Base-by-base conservation (phyloP, 2,888 invertebrate species). In the Polydrusus cervinus region DNA sequence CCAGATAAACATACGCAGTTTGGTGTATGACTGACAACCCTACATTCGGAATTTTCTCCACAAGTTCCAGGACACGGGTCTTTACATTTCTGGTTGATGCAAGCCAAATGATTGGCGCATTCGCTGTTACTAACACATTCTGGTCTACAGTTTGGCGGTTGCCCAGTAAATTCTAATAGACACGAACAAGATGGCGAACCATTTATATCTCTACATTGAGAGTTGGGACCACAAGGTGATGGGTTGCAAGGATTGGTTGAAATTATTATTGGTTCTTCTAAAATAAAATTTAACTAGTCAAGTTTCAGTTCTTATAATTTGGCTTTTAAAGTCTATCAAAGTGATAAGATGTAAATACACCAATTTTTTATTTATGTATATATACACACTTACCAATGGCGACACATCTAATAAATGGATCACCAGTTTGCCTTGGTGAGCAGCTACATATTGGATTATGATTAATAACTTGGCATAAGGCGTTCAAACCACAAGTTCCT, bases 101-200 rank as follows among this genome's bases (percentile, higher is more conserved):
- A 95, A 25, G 94, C 92, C 82, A 90, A 90, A 82, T 92, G 90
- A 61, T 90, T 89, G 3, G 91, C 85, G 84, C 94, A 94, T 82
- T 94, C 93, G 10, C 92, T 91, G 82, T 91, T 94, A 78, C 92
- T 90, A 18, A 93, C 89, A 85, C 94, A 95, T 87, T 95, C 95
- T 0, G 95, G 94, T 77, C 90, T 90, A 84, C 95, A 95, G 75
- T 90, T 90, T 13, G 92, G 93, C 57, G 96, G 94, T 14, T 90
- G 88, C 45, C 95, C 95, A 74, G 92, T 90, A 84, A 92, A 93
- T 77, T 91, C 91, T 49, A 91, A 89, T 76, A 92, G 88, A 84
- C 95, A 95, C n/a, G 92, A 90, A 82, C 94, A 94, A 14, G 91
- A 89, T 14, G 93, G 90, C 60, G 89, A 86, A 80, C 90, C 90